These are phyloP conservation scores for Rhegmatorhina hoffmannsi DNA, from an alignment of 2,113 vertebrate genomes.

Conservation along the genomic window DNA sequence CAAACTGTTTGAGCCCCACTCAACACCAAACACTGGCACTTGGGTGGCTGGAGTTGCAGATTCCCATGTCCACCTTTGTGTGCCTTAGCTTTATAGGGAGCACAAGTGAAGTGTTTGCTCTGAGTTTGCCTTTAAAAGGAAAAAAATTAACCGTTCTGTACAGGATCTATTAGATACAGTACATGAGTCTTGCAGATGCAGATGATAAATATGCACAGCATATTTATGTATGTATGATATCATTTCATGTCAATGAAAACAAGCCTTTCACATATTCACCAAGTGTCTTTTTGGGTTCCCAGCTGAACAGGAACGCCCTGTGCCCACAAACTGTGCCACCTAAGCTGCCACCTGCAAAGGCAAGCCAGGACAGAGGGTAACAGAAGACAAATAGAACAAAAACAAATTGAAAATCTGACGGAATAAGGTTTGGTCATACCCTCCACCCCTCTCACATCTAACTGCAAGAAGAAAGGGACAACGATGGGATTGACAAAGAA, in stretches of 20 bases:
- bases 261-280: background rate
- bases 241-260: background rate
- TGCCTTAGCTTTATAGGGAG: background rate
- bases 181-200: background rate
- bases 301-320: background rate
- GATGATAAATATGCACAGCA: background rate
- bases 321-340: background rate
- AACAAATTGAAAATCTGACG: background rate
- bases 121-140: background rate
- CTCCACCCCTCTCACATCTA: background rate
- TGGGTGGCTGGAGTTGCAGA: background rate
- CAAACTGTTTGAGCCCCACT: background rate
- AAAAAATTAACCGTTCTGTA: background rate
- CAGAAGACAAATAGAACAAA: background rate
- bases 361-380: background rate
- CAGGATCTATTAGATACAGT: background rate
- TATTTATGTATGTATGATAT: background rate
- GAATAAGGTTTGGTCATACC: background rate
- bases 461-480: background rate
- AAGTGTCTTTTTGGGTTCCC: background rate
- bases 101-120: background rate
- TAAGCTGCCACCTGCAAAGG: constrained; percentile 14
- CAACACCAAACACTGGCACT: background rate
- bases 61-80: background rate
- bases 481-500: accelerated